Conservation (phyloP, 2,888 invertebrate species). For the Tiliacea citrago region DNA sequence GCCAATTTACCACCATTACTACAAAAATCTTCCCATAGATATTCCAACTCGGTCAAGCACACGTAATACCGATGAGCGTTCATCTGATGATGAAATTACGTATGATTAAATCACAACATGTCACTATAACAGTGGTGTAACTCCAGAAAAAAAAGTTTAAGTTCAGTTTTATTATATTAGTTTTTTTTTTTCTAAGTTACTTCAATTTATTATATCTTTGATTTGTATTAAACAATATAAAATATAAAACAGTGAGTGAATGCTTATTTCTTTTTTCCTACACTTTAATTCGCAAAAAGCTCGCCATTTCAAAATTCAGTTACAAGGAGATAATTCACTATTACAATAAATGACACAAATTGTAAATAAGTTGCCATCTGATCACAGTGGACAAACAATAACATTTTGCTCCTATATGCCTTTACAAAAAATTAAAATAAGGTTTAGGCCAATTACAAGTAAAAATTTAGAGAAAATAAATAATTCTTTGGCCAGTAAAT, state of each 20-base stretch:
- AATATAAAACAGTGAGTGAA: slow-evolving; percentile 9
- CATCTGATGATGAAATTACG: slow-evolving; percentile 32
- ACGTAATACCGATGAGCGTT: slow-evolving; percentile 25
- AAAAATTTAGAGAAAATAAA: too few species aligned
- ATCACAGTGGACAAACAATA: too few species aligned
- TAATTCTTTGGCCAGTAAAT: too few species aligned
- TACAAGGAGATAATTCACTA: slow-evolving; percentile 13
- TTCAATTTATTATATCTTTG: too few species aligned
- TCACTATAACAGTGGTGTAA: slow-evolving; percentile 1
- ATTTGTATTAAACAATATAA: background rate
- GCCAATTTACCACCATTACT: slow-evolving; percentile 32
- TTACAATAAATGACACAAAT: slow-evolving; percentile 3
- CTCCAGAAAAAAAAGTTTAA: slow-evolving; percentile 5
- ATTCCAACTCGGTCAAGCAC: slow-evolving; percentile 30
- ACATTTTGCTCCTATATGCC: too few species aligned
- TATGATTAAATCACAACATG: slow-evolving; percentile 11
- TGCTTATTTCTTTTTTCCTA: slow-evolving; percentile 19
- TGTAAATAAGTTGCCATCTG: too few species aligned
- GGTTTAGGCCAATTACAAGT: too few species aligned
- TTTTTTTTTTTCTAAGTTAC: background rate
- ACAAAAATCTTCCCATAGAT: slow-evolving; percentile 23
- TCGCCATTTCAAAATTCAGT: slow-evolving; percentile 4
- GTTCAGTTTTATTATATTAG: background rate
- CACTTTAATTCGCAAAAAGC: slow-evolving; percentile 17
- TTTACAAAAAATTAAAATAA: too few species aligned